phyloP scores from a whole-genome alignment of 1,140 invertebrate species.

The Lordiphosa clarofinis region DNA sequence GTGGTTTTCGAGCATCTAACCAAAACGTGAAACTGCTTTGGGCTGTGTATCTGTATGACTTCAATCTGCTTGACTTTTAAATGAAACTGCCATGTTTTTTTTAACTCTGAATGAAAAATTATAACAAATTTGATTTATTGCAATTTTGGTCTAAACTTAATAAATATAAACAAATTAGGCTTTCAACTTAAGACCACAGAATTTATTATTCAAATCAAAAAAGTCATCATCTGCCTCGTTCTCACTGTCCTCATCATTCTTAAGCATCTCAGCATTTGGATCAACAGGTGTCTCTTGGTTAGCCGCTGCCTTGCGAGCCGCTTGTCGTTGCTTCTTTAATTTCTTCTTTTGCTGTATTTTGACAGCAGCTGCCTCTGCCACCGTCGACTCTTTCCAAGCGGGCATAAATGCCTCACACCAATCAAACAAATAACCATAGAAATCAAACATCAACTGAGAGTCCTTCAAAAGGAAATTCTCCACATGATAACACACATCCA shows the following conservation, averaged over 20 bases:
- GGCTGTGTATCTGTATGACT: too few relatives aligned
- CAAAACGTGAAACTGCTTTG: too few relatives aligned
- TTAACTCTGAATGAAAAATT: too few relatives aligned
- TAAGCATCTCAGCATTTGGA: constrained; percentile 51
- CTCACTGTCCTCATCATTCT: constrained; percentile 17
- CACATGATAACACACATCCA: constrained; percentile 81
- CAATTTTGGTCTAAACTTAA: background rate
- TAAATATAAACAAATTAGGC: background rate
- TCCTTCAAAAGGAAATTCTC: constrained; percentile 80
- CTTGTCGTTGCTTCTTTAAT: constrained; percentile 65
- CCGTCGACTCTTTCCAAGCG: constrained; percentile 45
- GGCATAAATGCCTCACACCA: constrained; percentile 63
- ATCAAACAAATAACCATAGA: constrained; percentile 62
- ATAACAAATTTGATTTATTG: background rate
- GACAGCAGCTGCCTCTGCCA: constrained; percentile 16
- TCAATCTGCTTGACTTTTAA: too few relatives aligned
- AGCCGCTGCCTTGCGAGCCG: constrained; percentile 43
- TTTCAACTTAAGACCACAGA: constrained; percentile 58
- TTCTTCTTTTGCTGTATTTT: constrained; percentile 58
- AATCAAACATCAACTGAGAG: constrained; percentile 81
- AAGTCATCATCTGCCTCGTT: constrained; percentile 53
- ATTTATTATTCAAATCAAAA: constrained; percentile 79
- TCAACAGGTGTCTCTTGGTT: constrained; percentile 15
- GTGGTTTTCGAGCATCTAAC: too few relatives aligned
- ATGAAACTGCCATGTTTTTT: too few relatives aligned